Percentiles rank a stretch among this genome's conserved stretches.
Conservation (phyloP, 1,140 invertebrate species). For the Zaprionus gabonicus region DNA sequence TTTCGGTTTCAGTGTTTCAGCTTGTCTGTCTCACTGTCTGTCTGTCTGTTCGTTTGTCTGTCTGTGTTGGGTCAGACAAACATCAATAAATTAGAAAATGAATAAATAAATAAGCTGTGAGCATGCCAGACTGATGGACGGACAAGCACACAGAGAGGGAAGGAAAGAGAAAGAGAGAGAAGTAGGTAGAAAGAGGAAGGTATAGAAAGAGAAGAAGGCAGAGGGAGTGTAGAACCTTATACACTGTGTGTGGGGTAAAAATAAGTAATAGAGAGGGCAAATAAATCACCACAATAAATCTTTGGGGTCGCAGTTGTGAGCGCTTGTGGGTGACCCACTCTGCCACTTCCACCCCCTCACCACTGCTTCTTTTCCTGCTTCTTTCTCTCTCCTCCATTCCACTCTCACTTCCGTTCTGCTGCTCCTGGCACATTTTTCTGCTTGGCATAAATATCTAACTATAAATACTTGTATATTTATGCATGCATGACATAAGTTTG, state of each 20-base stretch:
- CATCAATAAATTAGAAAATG: conserved; percentile 83
- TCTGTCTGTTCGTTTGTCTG: neutral
- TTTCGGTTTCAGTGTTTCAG: conserved; percentile 42
- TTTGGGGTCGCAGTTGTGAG: conserved; percentile 74
- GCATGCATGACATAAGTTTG: conserved; percentile 81
- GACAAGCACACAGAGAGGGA: neutral
- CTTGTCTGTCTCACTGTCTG: conserved; percentile 11
- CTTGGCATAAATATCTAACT: conserved; percentile 71
- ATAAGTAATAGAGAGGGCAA: conserved; percentile 37
- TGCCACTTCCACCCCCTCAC: neutral
- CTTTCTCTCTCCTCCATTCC: neutral
- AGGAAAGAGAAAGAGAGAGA: neutral
- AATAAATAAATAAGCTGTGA: conserved; percentile 81
- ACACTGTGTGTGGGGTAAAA: neutral
- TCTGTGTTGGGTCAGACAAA: conserved; percentile 77
- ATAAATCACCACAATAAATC: conserved; percentile 83
- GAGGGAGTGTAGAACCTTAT: neutral
- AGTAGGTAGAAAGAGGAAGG: conserved; percentile 7
- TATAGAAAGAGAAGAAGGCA: conserved; percentile 15
- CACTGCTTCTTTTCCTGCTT: neutral
- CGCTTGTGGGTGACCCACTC: conserved; percentile 36
- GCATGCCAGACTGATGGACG: conserved; percentile 34
- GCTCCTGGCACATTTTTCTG: conserved; percentile 47
- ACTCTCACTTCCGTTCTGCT: neutral
- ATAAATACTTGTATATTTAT: conserved; percentile 78